phyloP scores from a whole-genome alignment of 2,113 vertebrate genomes.

The Erythrolamprus reginae region DNA sequence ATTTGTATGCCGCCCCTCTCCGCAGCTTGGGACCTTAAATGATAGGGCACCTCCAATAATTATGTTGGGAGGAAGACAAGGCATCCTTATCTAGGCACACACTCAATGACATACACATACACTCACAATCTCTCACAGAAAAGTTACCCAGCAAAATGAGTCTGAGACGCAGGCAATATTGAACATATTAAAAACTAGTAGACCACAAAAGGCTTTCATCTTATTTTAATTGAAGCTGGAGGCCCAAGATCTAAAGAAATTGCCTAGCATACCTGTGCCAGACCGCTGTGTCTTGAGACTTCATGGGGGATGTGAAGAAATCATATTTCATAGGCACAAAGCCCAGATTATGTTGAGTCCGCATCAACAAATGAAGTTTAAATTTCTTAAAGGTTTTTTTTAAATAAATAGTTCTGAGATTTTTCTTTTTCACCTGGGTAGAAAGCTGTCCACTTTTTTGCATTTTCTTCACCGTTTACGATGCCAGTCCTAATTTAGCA shows the following conservation, averaged over 20 bases:
- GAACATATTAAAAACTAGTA: slow-evolving; percentile 23
- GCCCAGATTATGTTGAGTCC: background rate
- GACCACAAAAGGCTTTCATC: slow-evolving; percentile 41
- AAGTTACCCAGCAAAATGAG: slow-evolving; percentile 34
- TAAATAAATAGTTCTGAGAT: background rate
- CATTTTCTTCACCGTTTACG: background rate
- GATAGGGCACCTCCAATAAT: slow-evolving; percentile 61
- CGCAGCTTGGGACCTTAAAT: slow-evolving; percentile 66
- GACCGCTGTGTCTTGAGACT: slow-evolving; percentile 37
- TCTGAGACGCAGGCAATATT: slow-evolving; percentile 40
- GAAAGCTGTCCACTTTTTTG: background rate
- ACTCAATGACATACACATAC: background rate
- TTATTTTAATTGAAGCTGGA: slow-evolving; percentile 31
- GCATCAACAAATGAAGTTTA: background rate
- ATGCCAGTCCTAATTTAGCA: background rate
- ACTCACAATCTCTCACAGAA: background rate
- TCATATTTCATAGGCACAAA: slow-evolving; percentile 23
- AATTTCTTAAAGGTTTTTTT: background rate
- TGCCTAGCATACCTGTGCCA: slow-evolving; percentile 45
- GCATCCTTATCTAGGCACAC: background rate
- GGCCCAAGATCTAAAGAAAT: slow-evolving; percentile 37
- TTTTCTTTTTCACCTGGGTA: background rate
- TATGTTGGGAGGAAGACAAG: slow-evolving; percentile 38
- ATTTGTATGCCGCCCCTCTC: too few species aligned
- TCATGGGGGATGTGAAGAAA: slow-evolving; percentile 39